phyloP scores from a whole-genome alignment of 2,888 invertebrate species.

The Cantharis flavilabris region DNA sequence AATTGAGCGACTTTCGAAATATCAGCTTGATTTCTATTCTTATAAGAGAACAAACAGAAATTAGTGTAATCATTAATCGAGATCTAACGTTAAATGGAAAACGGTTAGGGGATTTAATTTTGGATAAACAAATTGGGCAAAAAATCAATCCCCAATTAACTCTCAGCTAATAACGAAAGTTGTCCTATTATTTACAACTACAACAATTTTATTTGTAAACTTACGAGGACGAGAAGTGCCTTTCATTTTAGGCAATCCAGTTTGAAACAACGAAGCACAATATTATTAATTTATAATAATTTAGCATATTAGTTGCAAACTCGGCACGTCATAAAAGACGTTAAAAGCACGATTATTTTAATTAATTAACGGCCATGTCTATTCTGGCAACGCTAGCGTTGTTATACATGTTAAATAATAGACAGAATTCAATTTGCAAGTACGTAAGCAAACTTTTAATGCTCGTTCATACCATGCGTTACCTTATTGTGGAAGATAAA shows the following conservation, averaged over 20 bases:
- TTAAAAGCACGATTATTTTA: not conserved
- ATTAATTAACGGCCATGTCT: not conserved
- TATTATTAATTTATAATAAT: not conserved
- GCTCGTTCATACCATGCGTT: not conserved
- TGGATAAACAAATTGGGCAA: not conserved
- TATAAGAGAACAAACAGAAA: not conserved
- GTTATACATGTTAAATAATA: not conserved
- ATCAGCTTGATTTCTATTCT: not conserved
- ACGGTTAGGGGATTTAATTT: not conserved
- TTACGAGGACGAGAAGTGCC: not conserved
- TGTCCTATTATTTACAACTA: not conserved
- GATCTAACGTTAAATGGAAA: not conserved
- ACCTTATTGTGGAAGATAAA: not conserved
- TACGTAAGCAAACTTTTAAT: slow-evolving; percentile 7
- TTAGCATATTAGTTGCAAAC: not conserved
- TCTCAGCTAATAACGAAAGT: not conserved
- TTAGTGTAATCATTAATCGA: not conserved
- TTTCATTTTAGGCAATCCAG: not conserved
- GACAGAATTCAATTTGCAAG: not conserved
- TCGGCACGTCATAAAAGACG: not conserved
- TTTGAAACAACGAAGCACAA: not conserved
- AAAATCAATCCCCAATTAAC: not conserved
- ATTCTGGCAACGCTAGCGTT: not conserved
- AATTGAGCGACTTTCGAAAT: not conserved
- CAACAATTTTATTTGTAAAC: not conserved